Percentiles rank a stretch among this genome's conserved stretches.
Conservation (phyloP, 2,113 vertebrate species). For the Oostethus manadensis region DNA sequence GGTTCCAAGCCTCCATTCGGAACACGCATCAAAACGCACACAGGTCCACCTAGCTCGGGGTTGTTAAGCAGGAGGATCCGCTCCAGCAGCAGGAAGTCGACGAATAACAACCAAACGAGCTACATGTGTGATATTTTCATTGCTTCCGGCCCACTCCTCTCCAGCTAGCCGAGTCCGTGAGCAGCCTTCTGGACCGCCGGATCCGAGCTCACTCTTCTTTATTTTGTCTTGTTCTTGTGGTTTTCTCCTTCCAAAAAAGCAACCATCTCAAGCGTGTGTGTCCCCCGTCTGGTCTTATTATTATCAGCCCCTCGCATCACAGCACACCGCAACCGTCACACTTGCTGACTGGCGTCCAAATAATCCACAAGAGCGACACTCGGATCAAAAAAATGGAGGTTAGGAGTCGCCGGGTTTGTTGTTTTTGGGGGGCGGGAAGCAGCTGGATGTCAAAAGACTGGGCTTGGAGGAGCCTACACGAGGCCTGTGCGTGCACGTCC, state of each 20-base stretch:
- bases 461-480: conserved; percentile 31
- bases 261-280: conserved; percentile 32
- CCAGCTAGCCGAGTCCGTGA: conserved; percentile 37
- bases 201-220: conserved; percentile 47
- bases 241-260: conserved; percentile 50
- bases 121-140: conserved; percentile 63
- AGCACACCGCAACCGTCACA: conserved; percentile 53
- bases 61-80: conserved; percentile 31
- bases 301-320: conserved; percentile 64
- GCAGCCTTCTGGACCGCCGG: conserved; percentile 20
- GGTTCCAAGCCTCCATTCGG: conserved; percentile 48
- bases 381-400: conserved; percentile 19
- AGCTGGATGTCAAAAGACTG: conserved; percentile 57
- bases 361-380: neutral
- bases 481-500: conserved; percentile 30
- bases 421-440: conserved; percentile 45
- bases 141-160: conserved; percentile 61
- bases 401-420: conserved; percentile 61
- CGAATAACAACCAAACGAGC: conserved; percentile 54
- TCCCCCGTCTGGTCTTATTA: conserved; percentile 59
- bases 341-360: neutral
- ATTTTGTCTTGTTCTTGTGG: conserved; percentile 55
- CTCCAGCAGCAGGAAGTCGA: conserved; percentile 36
- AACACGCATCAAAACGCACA: conserved; percentile 33
- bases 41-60: conserved; percentile 13